phyloP scores from a whole-genome alignment of 1,140 invertebrate genomes.

The Stenopsyche tienmushanensis region DNA sequence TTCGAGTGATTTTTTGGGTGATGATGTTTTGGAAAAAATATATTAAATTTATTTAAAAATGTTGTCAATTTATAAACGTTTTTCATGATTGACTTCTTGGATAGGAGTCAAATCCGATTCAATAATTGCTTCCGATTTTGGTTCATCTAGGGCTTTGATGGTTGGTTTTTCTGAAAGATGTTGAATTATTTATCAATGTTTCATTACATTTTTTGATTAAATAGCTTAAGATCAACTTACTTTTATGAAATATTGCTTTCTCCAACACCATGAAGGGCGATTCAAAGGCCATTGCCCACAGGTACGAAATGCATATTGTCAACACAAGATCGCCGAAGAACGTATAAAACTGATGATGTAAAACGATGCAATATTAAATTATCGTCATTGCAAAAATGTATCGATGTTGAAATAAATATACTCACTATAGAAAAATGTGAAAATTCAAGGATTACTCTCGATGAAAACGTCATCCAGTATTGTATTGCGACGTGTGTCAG shows the following conservation, averaged over 20 bases:
- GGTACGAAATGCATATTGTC: background rate
- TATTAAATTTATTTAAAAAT: no score
- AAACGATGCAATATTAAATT: background rate
- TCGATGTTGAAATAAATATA: background rate
- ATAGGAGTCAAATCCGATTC: no score
- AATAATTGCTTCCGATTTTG: no score
- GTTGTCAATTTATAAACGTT: no score
- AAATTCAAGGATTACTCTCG: background rate
- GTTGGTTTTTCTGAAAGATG: no score
- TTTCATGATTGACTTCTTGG: no score
- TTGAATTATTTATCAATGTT: no score
- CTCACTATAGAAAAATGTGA: slow-evolving; percentile 32
- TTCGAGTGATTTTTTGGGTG: no score
- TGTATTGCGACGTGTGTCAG: slow-evolving; percentile 50
- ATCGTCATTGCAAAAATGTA: background rate
- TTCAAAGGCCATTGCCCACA: background rate
- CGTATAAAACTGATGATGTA: background rate
- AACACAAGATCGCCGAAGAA: background rate
- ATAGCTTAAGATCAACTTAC: no score
- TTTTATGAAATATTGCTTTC: slow-evolving; percentile 1
- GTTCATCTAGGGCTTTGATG: no score
- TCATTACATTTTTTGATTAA: no score
- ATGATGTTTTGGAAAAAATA: no score
- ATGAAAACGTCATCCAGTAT: background rate
- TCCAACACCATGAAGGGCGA: background rate